phyloP scores from a whole-genome alignment of 2,888 invertebrate species.

The Nematopogon swammerdamellus region DNA sequence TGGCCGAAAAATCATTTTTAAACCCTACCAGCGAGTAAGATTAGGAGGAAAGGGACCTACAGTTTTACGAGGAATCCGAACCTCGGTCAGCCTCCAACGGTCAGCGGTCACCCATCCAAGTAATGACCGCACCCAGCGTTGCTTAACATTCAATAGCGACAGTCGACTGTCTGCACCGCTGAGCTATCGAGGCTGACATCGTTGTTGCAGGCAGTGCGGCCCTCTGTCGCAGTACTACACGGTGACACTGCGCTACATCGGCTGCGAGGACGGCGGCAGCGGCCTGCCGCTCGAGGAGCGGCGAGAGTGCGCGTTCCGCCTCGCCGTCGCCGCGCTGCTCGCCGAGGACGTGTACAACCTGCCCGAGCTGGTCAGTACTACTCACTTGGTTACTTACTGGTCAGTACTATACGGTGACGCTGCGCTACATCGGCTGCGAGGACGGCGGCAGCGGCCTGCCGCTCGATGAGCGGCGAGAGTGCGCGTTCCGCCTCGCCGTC shows the following conservation, averaged over 20 bases:
- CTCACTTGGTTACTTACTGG: too few species aligned
- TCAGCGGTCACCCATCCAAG: too few species aligned
- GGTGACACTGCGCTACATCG: constrained; percentile 80
- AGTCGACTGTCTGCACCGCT: too few species aligned
- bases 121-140: too few species aligned
- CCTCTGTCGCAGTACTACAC: constrained; percentile 95
- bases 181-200: too few species aligned
- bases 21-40: too few species aligned
- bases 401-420: constrained; percentile 93
- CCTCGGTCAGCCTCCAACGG: too few species aligned
- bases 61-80: too few species aligned
- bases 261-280: constrained; percentile 36
- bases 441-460: constrained; percentile 28
- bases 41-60: too few species aligned
- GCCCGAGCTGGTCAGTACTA: constrained; percentile 84
- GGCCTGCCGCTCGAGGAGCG: constrained; percentile 23
- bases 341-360: constrained; percentile 96
- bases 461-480: constrained; percentile 22
- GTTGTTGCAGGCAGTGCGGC: constrained; percentile 60
- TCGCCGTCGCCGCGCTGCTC: constrained; percentile 90
- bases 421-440: constrained; percentile 66
- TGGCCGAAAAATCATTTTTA: too few species aligned
- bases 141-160: too few species aligned
- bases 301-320: constrained; percentile 67
- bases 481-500: constrained; percentile 85